Percentiles rank a stretch among this genome's conserved stretches.
Conservation (phyloP, 2,888 invertebrate genomes). For the Conomelus anceps region DNA sequence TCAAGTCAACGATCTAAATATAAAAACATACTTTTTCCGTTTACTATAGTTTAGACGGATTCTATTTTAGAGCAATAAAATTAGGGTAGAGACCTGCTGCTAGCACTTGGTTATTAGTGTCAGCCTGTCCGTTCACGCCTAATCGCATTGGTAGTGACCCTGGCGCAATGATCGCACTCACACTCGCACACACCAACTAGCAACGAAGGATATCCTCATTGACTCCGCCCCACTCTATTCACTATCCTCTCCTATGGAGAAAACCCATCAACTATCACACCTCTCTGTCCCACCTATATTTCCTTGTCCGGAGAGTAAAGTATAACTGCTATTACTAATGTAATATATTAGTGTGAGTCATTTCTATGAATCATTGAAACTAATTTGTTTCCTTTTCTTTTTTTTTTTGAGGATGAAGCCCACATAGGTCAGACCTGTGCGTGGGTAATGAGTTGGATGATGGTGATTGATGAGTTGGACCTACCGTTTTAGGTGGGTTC, state of each 20-base stretch:
- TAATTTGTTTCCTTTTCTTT: no score
- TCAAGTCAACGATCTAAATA: no score
- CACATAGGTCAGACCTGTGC: no score
- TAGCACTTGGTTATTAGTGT: neutral
- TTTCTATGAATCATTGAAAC: neutral
- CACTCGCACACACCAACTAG: no score
- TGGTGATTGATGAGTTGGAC: no score
- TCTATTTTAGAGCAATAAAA: neutral
- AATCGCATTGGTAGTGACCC: neutral
- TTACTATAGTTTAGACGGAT: neutral
- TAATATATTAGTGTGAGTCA: neutral
- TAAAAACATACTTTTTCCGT: no score
- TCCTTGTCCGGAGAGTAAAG: neutral
- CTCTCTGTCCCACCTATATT: neutral
- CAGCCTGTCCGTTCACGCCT: no score
- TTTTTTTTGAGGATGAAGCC: no score
- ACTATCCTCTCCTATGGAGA: neutral
- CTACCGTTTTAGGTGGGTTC: no score
- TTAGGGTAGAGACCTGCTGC: neutral
- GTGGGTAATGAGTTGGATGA: no score
- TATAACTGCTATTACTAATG: no score
- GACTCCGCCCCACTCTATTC: neutral
- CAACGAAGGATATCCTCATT: neutral
- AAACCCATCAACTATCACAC: neutral
- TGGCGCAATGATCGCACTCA: neutral